Conservation (phyloP, 2,113 vertebrate genomes). For the Aspidoscelis tigris region DNA sequence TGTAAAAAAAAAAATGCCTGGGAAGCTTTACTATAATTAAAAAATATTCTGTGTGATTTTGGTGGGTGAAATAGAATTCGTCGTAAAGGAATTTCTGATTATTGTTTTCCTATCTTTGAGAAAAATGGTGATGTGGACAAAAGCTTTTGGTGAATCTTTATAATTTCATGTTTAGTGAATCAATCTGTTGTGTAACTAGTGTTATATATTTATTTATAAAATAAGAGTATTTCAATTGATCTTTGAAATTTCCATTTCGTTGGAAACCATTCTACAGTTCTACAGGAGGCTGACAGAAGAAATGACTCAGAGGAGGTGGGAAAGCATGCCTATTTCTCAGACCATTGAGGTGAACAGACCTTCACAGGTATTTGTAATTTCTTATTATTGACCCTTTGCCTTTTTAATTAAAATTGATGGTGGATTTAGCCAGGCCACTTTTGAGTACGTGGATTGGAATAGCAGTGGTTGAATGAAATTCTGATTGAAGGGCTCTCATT, state of each 20-base stretch:
- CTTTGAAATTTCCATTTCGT: fast-evolving
- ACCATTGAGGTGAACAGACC: constrained; percentile 79
- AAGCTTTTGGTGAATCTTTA: background rate
- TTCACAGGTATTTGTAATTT: constrained; percentile 76
- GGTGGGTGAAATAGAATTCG: constrained; percentile 10
- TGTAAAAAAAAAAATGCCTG: background rate
- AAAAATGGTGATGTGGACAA: background rate
- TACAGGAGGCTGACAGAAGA: constrained; percentile 92
- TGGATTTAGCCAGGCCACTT: background rate
- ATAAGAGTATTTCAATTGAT: background rate
- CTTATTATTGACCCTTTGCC: background rate
- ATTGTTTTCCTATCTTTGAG: background rate
- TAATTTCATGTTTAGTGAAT: background rate
- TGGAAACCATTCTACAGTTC: constrained; percentile 78
- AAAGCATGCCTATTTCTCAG: constrained; percentile 84
- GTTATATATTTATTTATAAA: background rate
- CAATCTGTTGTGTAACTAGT: background rate
- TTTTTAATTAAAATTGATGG: background rate
- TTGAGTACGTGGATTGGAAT: background rate
- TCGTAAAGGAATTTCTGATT: background rate
- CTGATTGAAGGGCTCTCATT: too few species aligned
- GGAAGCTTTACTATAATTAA: constrained; percentile 7
- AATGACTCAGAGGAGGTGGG: constrained; percentile 93
- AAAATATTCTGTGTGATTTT: background rate
- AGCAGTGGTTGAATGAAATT: too few species aligned